phyloP scores from a whole-genome alignment of 1,140 invertebrate genomes.

The Hyles vespertilio region DNA sequence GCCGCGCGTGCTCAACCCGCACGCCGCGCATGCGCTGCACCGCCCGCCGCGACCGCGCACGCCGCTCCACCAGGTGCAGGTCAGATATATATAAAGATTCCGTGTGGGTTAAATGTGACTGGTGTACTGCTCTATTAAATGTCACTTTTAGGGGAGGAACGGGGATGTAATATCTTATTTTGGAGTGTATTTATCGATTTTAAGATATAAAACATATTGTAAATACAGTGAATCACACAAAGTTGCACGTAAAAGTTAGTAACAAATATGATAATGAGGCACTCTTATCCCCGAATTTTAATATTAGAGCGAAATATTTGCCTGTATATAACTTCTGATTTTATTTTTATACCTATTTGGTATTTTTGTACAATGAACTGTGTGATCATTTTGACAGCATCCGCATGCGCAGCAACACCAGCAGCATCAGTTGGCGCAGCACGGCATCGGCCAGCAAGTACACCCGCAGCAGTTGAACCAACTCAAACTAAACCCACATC shows the following conservation, averaged over 20 bases:
- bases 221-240: not conserved
- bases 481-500: conserved; percentile 58
- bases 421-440: conserved; percentile 50
- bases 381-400: conserved; percentile 15
- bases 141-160: too few relatives aligned
- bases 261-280: too few relatives aligned
- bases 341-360: too few relatives aligned
- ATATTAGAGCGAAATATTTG: too few relatives aligned
- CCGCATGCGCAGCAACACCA: conserved; percentile 38
- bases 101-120: too few relatives aligned
- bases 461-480: conserved; percentile 48
- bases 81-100: not conserved
- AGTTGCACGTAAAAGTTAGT: too few relatives aligned
- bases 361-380: not conserved
- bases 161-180: too few relatives aligned
- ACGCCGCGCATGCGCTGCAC: conserved; percentile 40
- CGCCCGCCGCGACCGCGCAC: conserved; percentile 43
- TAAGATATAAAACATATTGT: not conserved
- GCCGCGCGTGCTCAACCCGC: conserved; percentile 50
- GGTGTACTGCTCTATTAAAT: too few relatives aligned
- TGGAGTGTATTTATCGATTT: not conserved
- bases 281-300: too few relatives aligned
- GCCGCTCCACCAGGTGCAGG: conserved; percentile 29
- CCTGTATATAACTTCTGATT: too few relatives aligned
- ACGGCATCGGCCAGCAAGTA: conserved; percentile 44